Evolutionary conservation across 2,888 invertebrate genomes (phyloP), one percentile per base, ranked within the genome.

Genomic region (Epistrophe grossulariae): DNA sequence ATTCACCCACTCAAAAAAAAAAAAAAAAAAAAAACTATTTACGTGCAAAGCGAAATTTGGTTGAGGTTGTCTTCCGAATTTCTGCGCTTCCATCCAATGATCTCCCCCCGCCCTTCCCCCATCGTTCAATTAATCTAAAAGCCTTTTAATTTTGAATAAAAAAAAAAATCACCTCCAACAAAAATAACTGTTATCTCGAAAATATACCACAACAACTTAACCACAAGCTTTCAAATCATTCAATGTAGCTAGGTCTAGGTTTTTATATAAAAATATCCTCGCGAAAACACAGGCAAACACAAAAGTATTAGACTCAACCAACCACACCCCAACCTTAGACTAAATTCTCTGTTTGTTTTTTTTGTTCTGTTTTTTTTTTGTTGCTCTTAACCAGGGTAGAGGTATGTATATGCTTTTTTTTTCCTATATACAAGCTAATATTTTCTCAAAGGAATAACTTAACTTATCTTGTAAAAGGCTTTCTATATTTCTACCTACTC

Each of bases 91-190:
- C 0, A 7, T 4, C 9, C 38, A 24, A 24, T 24, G 11, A 4
- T 4, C 52, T 28, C 24, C 13, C 24, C 13, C 2, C 60, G 15
- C 24, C 40, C 24, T 6, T 4, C 17, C 15, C 15, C 15, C 50
- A 13, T 76, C 77, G 77, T 85, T 62, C 89, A 91, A 91, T 91
- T 90, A 91, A 88, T 90, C 89, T 91, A 89, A 91, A 90, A 91
- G 91, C 90, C 90, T 91, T 91, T 89, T 88, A 88, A 80, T 89
- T 79, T 66, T 59, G 55, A 88, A 80, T 24, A 52, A 50, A 76
- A 24, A 68, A 68, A 60, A 68, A 17, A 62, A 38, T 28, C 28
- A n/a, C 45, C 68, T 59, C n/a, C n/a, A 59, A 72, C 62, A 45
- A 15, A 66, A 62, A 66, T 66, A 74, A 52, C 68, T 62, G 74